Percentiles rank a stretch among this genome's conserved stretches.
These are phyloP conservation scores for Pentamera pediparva DNA, from an alignment of 53 echinoderm and acorn worm species.

Conservation along the genomic window DNA sequence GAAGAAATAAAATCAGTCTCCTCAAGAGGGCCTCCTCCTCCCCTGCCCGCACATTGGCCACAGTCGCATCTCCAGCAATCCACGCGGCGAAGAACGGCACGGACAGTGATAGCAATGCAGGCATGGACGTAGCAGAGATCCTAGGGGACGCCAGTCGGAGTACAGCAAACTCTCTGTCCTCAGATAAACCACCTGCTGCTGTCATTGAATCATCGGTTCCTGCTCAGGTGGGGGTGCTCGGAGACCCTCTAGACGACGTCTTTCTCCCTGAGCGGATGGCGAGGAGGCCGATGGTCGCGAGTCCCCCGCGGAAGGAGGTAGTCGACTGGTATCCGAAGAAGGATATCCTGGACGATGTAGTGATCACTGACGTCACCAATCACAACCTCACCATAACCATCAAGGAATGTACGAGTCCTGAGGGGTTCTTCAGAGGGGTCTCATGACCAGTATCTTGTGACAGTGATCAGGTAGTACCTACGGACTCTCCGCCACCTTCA, in stretches of 20 bases:
- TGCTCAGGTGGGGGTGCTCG: not conserved
- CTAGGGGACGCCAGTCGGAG: not conserved
- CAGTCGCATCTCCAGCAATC: not conserved
- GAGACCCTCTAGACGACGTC: conserved; percentile 20
- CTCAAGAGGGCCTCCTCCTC: conserved; percentile 19
- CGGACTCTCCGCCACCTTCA: not conserved
- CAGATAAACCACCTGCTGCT: not conserved
- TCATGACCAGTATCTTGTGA: not conserved
- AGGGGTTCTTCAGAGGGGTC: conserved; percentile 56
- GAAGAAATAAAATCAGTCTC: not conserved
- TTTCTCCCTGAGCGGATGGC: not conserved
- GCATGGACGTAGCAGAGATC: conserved; percentile 16
- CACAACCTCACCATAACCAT: conserved; percentile 66
- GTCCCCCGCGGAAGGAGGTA: not conserved
- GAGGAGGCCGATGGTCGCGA: not conserved
- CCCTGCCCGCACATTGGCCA: not conserved
- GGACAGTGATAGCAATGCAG: not conserved
- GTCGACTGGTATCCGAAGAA: conserved; percentile 53
- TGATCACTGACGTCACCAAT: conserved; percentile 71
- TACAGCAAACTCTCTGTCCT: not conserved
- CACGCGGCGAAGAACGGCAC: not conserved
- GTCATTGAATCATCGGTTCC: too few species aligned
- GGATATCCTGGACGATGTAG: conserved; percentile 33
- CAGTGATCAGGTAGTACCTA: not conserved
- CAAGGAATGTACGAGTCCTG: conserved; percentile 54